These are phyloP conservation scores for Mugil cephalus DNA, from an alignment of 2,113 vertebrate species.

Conservation along the genomic window DNA sequence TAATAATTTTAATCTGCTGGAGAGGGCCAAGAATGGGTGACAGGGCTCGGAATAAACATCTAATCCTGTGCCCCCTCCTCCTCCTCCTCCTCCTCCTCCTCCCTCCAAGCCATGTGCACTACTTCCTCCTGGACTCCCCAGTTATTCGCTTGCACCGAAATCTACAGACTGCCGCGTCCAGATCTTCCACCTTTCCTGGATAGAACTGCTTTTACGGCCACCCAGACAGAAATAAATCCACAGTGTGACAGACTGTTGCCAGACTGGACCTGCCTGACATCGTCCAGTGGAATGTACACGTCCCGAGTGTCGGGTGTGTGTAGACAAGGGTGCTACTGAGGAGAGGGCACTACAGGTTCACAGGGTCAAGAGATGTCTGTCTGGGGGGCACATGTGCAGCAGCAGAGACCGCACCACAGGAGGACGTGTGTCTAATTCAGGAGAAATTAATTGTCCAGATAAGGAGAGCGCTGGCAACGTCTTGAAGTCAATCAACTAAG, in stretches of 20 bases:
- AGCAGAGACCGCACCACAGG: neutral
- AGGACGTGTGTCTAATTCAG: neutral
- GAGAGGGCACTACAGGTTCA: constrained; percentile 73
- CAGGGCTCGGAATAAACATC: constrained; percentile 84
- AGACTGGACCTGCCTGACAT: constrained; percentile 77
- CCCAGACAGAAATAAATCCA: constrained; percentile 55
- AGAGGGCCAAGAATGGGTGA: constrained; percentile 75
- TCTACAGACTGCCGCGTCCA: neutral
- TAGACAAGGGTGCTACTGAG: constrained; percentile 60
- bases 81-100: neutral
- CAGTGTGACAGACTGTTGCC: constrained; percentile 74
- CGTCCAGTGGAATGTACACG: constrained; percentile 82
- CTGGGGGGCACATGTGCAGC: constrained; percentile 72
- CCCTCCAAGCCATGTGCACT: constrained; percentile 4
- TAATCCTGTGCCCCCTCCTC: constrained; percentile 45
- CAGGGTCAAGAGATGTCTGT: constrained; percentile 78
- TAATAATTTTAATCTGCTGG: constrained; percentile 90
- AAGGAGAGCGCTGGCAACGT: neutral
- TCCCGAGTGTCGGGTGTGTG: constrained; percentile 50
- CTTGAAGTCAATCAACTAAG: neutral
- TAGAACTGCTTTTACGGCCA: neutral
- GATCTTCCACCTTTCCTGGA: constrained; percentile 8
- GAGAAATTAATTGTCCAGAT: neutral
- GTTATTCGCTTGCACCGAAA: constrained; percentile 10
- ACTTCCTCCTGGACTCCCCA: constrained; percentile 12